Evolutionary conservation across 2,888 invertebrate genomes (phyloP).

Genomic region (Noctua janthina): DNA sequence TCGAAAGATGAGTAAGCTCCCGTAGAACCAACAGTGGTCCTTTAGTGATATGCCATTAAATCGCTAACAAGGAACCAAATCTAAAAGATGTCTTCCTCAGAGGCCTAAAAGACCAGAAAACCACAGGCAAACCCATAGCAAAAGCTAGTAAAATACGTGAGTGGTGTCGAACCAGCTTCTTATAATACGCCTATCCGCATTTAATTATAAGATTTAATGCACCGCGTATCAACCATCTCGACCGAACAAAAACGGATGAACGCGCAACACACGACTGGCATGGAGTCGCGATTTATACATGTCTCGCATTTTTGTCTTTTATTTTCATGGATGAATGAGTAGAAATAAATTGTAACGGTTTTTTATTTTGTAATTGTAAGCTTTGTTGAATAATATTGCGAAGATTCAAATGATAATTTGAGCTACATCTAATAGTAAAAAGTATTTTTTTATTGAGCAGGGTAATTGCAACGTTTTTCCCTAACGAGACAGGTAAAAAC

Average conservation of each 20-base stretch:
- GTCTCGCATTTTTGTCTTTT: conserved; percentile 30
- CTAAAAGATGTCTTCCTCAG: too few relatives aligned
- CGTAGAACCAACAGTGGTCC: background rate
- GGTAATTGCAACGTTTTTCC: too few relatives aligned
- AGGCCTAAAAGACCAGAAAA: background rate
- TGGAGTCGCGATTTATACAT: conserved; percentile 59
- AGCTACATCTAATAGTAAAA: background rate
- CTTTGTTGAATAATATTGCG: background rate
- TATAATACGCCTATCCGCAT: conserved; percentile 74
- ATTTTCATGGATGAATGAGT: conserved; percentile 33
- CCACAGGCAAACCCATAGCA: conserved; percentile 13
- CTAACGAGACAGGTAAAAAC: background rate
- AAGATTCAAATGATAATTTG: background rate
- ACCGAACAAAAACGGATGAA: conserved; percentile 74
- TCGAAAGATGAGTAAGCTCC: background rate
- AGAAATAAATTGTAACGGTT: conserved; percentile 33
- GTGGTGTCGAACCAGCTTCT: conserved; percentile 61
- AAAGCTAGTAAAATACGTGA: conserved; percentile 39
- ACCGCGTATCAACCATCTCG: conserved; percentile 75
- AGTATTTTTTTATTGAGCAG: too few relatives aligned
- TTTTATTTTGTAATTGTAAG: conserved; percentile 9
- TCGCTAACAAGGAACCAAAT: background rate
- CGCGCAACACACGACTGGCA: conserved; percentile 59
- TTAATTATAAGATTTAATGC: conserved; percentile 82
- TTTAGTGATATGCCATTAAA: background rate